Percentiles rank a stretch among this genome's conserved stretches.
Evolutionary conservation across 2,797 vertebrate genomes (phyloP).

Genomic region (Hoplostethus mediterraneus): DNA sequence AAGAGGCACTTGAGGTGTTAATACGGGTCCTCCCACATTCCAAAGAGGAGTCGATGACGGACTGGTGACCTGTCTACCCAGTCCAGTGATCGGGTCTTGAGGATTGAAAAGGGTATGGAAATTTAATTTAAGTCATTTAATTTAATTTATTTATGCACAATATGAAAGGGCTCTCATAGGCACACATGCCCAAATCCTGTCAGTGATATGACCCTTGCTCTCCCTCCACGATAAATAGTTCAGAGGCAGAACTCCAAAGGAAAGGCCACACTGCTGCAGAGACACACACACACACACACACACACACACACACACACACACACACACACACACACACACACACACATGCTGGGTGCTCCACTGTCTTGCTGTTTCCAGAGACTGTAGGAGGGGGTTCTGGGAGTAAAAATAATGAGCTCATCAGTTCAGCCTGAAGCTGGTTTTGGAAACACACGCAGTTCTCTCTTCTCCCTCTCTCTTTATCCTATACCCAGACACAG

Average conservation of each 20-base stretch:
- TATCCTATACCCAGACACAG: conserved; percentile 73
- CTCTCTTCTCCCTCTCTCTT: conserved; percentile 52
- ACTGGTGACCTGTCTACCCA: no score
- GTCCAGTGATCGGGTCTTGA: no score
- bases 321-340: conserved; percentile 24
- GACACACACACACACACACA: no score
- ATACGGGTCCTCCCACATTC: no score
- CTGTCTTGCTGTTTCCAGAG: conserved; percentile 67
- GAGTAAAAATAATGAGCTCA: conserved; percentile 87
- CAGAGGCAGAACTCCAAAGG: conserved; percentile 58
- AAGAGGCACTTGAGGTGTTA: no score
- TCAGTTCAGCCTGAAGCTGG: conserved; percentile 82
- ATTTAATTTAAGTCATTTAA: no score
- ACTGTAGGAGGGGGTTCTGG: conserved; percentile 73
- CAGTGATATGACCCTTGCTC: conserved; percentile 14
- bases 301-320: conserved; percentile 8
- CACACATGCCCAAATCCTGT: background rate
- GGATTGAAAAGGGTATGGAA: no score
- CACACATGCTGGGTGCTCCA: conserved; percentile 37
- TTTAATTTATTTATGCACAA: no score
- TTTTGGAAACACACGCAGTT: conserved; percentile 68
- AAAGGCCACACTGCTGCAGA: conserved; percentile 58
- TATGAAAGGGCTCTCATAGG: no score
- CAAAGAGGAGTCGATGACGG: no score
- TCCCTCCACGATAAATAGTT: conserved; percentile 66